Evolutionary conservation across 2,888 invertebrate species (phyloP), one percentile per base, ranked within the genome.

Genomic region (Tetranychus piercei): DNA sequence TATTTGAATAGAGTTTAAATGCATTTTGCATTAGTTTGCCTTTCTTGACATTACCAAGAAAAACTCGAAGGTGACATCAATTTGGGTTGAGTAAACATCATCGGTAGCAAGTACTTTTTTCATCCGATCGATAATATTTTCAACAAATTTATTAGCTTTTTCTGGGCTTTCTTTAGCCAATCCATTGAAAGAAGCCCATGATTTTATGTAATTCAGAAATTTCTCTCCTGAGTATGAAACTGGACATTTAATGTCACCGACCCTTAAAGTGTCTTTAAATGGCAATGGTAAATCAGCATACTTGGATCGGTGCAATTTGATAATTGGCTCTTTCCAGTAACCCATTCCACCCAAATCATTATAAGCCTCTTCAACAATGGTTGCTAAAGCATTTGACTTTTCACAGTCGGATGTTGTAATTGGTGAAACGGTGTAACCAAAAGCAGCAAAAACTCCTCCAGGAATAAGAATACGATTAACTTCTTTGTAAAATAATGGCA

Each of bases 401-500:
- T 34, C 34, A 34, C 34, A 34, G 11, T 20, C 7, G 8, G 15
- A 7, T 73, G 72, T 66, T 20, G n/a, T 20, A 0, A 75, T 73
- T 66, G 66, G 66, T 18, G 20, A 20, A 20, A 20, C n/a, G 55
- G 69, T 64, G 43, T 77, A 70, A 6, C 72, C 65, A 15, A 74
- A 43, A 9, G 81, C 74, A n/a, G 81, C 83, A 23, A 84, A 76
- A n/a, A 82, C 81, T 1, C 84, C 84, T 72, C 82, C 81, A 15
- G 81, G 82, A 34, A 80, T 80, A 20, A 85, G 79, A n/a, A 84
- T 80, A 64, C 84, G 79, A 73, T 80, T 79, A 0, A 80, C 82
- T 79, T 85, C 84, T 3, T 78, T 73, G 77, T 82, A 84, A 76
- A 85, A 84, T 75, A 79, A 80, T 6, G 81, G 80, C 55, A 81